These are phyloP conservation scores for Pseudomyrmex sp. DNA, from an alignment of 1,140 invertebrate genomes.

Conservation along the genomic window DNA sequence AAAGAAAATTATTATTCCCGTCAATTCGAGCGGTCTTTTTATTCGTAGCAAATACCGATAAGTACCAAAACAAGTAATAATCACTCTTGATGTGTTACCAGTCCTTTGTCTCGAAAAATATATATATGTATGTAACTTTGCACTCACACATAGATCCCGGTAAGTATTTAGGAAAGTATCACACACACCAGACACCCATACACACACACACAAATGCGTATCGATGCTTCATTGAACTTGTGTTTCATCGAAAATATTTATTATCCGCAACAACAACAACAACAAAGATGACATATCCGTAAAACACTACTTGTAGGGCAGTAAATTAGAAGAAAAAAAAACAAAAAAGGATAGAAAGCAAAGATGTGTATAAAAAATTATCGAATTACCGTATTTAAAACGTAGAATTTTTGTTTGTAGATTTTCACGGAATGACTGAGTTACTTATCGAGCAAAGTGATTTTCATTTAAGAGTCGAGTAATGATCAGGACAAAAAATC, in stretches of 20 bases:
- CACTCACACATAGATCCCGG: conserved; percentile 72
- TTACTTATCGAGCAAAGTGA: conserved; percentile 8
- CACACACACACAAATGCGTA: conserved; percentile 11
- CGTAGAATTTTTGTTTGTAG: conserved; percentile 28
- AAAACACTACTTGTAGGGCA: conserved; percentile 42
- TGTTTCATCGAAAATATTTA: conserved; percentile 25
- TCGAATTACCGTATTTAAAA: conserved; percentile 30
- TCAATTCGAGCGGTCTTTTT: conserved; percentile 7
- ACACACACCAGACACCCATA: conserved; percentile 31
- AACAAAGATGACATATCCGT: conserved; percentile 64
- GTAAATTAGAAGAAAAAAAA: conserved; percentile 40
- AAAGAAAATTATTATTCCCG: background rate
- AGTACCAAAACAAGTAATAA: conserved; percentile 68
- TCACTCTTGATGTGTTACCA: conserved; percentile 76
- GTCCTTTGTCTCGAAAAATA: conserved; percentile 70
- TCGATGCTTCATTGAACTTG: conserved; percentile 56
- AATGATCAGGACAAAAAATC: background rate
- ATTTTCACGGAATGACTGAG: conserved; percentile 40
- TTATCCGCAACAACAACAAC: conserved; percentile 27
- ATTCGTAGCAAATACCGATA: conserved; percentile 69
- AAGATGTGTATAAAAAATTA: conserved; percentile 8
- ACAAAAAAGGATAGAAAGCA: conserved; percentile 1
- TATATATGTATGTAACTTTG: conserved; percentile 78
- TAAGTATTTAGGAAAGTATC: conserved; percentile 70
- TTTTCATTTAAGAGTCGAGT: background rate